These are phyloP conservation scores for Sinocyclocheilus rhinocerous DNA, from an alignment of 2,113 vertebrate genomes.

Conservation along the genomic window DNA sequence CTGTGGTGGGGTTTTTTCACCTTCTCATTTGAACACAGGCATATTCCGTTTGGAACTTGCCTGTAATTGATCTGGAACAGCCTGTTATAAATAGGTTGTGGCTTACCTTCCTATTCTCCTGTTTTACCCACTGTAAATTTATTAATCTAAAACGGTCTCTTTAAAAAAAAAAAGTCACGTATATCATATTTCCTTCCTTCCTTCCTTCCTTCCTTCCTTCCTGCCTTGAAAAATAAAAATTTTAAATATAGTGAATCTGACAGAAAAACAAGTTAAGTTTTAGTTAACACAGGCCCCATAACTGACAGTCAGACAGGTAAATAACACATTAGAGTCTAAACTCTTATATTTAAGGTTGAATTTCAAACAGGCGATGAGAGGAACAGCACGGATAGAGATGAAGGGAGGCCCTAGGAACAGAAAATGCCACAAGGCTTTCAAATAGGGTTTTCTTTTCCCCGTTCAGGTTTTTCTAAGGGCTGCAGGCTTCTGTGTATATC, in stretches of 20 bases:
- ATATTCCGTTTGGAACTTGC: constrained; percentile 39
- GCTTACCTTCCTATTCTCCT: neutral
- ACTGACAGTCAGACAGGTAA: constrained; percentile 13
- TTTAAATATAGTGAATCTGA: neutral
- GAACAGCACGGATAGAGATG: neutral
- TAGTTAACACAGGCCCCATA: neutral
- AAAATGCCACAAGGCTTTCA: constrained; percentile 39
- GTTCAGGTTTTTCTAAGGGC: constrained; percentile 19
- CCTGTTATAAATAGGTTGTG: constrained; percentile 47
- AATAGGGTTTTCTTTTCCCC: constrained; percentile 39
- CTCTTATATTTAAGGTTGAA: constrained; percentile 4
- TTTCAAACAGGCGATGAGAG: neutral
- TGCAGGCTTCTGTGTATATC: constrained; percentile 36
- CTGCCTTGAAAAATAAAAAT: neutral
- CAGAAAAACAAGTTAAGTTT: neutral
- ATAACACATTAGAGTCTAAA: neutral
- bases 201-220: no score
- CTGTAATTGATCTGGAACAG: constrained; percentile 46
- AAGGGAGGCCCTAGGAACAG: neutral
- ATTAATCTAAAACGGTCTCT: neutral
- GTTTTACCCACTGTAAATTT: neutral
- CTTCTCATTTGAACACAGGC: constrained; percentile 32
- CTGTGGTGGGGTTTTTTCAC: constrained; percentile 5
- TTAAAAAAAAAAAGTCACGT: no score
- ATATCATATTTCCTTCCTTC: no score